A percentile compares a stretch with the other conserved stretches of the same genome.
Evolutionary conservation across 2,888 invertebrate genomes (phyloP).

Genomic region (Alcis repandata): DNA sequence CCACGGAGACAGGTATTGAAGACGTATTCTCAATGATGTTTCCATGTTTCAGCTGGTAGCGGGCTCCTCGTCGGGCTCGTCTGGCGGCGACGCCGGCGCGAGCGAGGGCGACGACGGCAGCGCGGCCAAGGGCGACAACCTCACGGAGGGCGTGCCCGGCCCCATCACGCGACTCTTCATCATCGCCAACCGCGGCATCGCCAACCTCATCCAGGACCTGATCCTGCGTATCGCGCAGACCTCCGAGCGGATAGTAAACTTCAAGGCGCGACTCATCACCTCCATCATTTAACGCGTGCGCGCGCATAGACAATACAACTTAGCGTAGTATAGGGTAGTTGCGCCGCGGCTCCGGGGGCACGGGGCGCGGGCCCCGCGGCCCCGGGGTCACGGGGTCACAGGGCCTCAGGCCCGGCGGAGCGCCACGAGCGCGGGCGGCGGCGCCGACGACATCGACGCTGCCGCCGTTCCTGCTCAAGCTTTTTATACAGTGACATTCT

Average conservation of each 20-base stretch:
- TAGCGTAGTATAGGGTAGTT: constrained; percentile 59
- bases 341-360: constrained; percentile 29
- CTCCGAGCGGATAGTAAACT: constrained; percentile 96
- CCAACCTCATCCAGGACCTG: constrained; percentile 95
- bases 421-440: constrained; percentile 25
- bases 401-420: constrained; percentile 4
- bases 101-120: constrained; percentile 81
- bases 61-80: constrained; percentile 87
- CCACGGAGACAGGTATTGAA: neutral
- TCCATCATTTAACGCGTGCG: constrained; percentile 91
- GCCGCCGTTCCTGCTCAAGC: constrained; percentile 60
- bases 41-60: constrained; percentile 89
- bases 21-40: neutral
- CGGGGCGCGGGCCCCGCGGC: constrained; percentile 18
- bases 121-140: constrained; percentile 88
- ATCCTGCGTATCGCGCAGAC: constrained; percentile 96
- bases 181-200: constrained; percentile 94
- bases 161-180: constrained; percentile 95
- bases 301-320: constrained; percentile 67
- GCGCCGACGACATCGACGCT: constrained; percentile 11
- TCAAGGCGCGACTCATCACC: constrained; percentile 96
- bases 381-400: neutral
- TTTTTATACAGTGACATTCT: constrained; percentile 82
- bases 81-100: constrained; percentile 78
- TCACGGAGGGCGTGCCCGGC: constrained; percentile 94